phyloP scores from a whole-genome alignment of 2,888 invertebrate genomes.

The Cosmorhoe ocellata region DNA sequence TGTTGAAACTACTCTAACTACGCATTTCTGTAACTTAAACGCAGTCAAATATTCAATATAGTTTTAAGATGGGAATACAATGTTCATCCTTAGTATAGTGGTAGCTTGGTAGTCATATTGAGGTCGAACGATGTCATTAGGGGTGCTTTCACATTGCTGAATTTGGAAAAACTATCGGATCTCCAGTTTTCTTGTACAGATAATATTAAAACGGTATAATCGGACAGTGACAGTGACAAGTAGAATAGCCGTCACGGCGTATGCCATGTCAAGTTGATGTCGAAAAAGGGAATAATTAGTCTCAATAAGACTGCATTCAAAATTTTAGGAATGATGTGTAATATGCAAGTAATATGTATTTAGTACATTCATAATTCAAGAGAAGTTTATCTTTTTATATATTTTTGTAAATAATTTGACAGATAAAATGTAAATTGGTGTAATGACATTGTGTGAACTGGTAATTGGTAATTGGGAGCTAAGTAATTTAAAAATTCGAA shows the following conservation, averaged over 20 bases:
- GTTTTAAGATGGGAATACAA: conserved; percentile 28
- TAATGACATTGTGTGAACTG: conserved; percentile 11
- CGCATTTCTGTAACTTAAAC: not conserved
- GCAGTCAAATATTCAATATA: conserved; percentile 28
- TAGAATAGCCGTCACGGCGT: not conserved
- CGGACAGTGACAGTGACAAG: not conserved
- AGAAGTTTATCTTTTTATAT: conserved; percentile 13
- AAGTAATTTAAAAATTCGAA: too few relatives aligned
- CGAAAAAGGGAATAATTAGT: conserved; percentile 12
- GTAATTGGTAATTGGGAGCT: too few relatives aligned
- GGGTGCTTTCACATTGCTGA: conserved; percentile 11
- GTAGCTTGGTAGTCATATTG: conserved; percentile 30
- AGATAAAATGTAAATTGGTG: conserved; percentile 21
- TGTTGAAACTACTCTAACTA: conserved; percentile 10
- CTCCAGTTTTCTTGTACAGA: conserved; percentile 26
- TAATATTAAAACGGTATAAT: conserved; percentile 7
- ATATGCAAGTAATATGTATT: conserved; percentile 2
- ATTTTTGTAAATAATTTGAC: conserved; percentile 32
- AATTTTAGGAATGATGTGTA: conserved; percentile 3
- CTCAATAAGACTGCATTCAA: conserved; percentile 25
- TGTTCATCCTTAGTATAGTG: conserved; percentile 28
- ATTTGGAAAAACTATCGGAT: conserved; percentile 17
- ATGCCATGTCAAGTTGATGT: conserved; percentile 8
- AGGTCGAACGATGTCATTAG: conserved; percentile 9
- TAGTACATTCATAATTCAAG: conserved; percentile 12